Percentiles rank a stretch among this genome's conserved stretches.
Evolutionary conservation across 2,113 vertebrate species (phyloP).

Genomic region (Conger conger): DNA sequence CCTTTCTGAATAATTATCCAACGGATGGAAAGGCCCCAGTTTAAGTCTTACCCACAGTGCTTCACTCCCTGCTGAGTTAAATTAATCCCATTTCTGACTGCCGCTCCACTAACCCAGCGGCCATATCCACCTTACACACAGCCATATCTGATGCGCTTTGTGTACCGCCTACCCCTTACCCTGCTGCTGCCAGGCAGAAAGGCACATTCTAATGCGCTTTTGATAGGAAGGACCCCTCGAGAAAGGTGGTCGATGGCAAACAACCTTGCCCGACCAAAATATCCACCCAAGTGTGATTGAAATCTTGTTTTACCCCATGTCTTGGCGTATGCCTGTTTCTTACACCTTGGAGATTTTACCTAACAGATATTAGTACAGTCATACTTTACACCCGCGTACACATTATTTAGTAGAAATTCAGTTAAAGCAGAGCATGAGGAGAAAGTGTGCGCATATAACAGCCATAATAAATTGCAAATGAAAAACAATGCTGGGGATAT

Average conservation of each 20-base stretch:
- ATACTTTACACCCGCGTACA: not conserved
- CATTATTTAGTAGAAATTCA: not conserved
- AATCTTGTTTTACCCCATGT: not conserved
- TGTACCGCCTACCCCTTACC: not conserved
- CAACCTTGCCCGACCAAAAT: not conserved
- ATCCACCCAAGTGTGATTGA: not conserved
- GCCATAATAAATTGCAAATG: slow-evolving; percentile 47
- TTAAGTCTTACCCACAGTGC: slow-evolving; percentile 2
- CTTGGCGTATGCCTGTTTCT: not conserved
- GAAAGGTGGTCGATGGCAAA: not conserved
- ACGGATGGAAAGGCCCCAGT: not conserved
- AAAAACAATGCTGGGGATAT: not conserved
- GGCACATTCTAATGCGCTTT: not conserved
- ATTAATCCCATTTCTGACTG: not conserved
- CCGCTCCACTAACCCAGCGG: not conserved
- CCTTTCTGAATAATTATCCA: not conserved
- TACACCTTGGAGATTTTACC: not conserved
- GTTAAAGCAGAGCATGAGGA: slow-evolving; percentile 38
- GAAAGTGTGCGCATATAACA: slow-evolving; percentile 56
- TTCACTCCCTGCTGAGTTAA: not conserved
- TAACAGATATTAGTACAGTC: not conserved
- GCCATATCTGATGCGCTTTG: not conserved
- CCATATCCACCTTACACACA: not conserved
- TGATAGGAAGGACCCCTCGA: not conserved
- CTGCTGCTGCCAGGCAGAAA: not conserved